phyloP scores from a whole-genome alignment of 2,888 invertebrate species.

The Cartodere bifasciata region DNA sequence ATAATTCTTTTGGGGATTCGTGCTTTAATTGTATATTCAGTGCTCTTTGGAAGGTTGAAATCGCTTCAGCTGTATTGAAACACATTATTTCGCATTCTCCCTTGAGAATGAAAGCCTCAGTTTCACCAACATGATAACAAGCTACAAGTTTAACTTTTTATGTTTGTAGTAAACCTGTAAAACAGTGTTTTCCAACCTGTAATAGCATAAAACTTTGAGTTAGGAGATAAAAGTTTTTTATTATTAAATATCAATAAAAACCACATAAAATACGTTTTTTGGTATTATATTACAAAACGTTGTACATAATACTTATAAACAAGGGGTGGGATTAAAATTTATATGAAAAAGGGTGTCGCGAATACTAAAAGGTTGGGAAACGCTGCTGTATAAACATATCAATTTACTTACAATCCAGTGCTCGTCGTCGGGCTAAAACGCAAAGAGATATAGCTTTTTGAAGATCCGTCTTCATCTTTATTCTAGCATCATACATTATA shows the following conservation, averaged over 20 bases:
- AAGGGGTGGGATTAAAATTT: too few species aligned
- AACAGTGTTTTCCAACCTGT: slow-evolving; percentile 5
- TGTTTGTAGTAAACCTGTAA: slow-evolving; percentile 6
- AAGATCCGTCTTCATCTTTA: slow-evolving; percentile 30
- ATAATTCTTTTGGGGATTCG: slow-evolving; percentile 36
- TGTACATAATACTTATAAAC: too few species aligned
- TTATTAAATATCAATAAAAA: slow-evolving; percentile 3
- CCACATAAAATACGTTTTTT: too few species aligned
- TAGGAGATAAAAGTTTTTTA: background rate
- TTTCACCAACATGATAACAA: slow-evolving; percentile 34
- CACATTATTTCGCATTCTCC: slow-evolving; percentile 40
- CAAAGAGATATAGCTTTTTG: slow-evolving; percentile 37
- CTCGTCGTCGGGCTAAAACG: slow-evolving; percentile 40
- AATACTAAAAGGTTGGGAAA: too few species aligned
- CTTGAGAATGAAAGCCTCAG: slow-evolving; percentile 41
- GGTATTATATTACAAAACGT: too few species aligned
- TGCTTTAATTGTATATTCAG: slow-evolving; percentile 33
- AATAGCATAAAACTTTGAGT: slow-evolving; percentile 3
- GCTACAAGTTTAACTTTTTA: slow-evolving; percentile 27
- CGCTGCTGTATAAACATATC: too few species aligned
- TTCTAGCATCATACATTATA: slow-evolving; percentile 33
- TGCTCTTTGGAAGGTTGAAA: slow-evolving; percentile 39
- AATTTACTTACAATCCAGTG: slow-evolving; percentile 35
- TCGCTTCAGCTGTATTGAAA: slow-evolving; percentile 38
- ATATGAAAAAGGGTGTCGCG: too few species aligned